phyloP scores from a whole-genome alignment of 2,113 vertebrate genomes.

The Sinocyclocheilus anshuiensis region DNA sequence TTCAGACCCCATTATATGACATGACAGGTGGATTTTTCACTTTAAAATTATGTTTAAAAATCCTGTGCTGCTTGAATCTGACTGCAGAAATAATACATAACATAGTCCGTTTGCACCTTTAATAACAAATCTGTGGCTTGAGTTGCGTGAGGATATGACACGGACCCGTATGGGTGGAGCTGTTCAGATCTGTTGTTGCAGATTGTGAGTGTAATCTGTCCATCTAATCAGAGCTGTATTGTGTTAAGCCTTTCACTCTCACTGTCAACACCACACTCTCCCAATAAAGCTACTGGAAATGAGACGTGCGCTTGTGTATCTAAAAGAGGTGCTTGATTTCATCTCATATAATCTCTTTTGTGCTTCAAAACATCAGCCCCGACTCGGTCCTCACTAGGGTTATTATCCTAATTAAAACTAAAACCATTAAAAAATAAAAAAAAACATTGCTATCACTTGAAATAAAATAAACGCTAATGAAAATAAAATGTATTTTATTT shows the following conservation, averaged over 20 bases:
- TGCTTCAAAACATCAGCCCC: too few relatives aligned
- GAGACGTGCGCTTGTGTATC: constrained; percentile 3
- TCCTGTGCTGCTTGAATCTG: background rate
- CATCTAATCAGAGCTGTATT: constrained; percentile 30
- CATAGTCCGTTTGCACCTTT: background rate
- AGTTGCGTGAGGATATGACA: background rate
- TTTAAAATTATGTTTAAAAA: background rate
- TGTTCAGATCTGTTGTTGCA: background rate
- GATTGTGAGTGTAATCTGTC: background rate
- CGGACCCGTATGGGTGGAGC: background rate
- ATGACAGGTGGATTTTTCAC: background rate
- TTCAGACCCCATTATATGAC: background rate
- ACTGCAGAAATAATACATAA: too few relatives aligned
- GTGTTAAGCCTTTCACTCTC: constrained; percentile 3
- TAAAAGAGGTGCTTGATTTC: background rate
- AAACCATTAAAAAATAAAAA: too few relatives aligned
- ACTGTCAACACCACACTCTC: background rate
- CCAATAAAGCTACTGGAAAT: background rate
- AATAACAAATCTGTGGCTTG: background rate
- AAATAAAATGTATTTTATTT: too few relatives aligned
- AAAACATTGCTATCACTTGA: background rate
- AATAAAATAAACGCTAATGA: too few relatives aligned
- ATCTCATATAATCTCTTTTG: too few relatives aligned
- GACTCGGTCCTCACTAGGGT: too few relatives aligned
- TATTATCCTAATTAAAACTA: too few relatives aligned